Base-by-base conservation (phyloP, 2,888 invertebrate species). In the Phyto melanocephala region DNA sequence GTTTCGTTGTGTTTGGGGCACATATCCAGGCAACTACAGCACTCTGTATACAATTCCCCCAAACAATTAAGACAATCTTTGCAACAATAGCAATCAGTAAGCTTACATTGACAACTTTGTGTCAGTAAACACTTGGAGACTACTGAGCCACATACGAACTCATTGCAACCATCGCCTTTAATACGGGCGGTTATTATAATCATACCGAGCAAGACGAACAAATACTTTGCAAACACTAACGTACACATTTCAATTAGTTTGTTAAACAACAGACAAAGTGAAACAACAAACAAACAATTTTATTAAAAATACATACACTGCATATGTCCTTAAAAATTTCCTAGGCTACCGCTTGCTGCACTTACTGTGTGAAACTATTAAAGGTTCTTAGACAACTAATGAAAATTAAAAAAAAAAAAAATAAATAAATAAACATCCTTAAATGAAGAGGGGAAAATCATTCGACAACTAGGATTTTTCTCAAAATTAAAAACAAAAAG, bases 41-140 rank as follows among this genome's bases (percentile, higher is more conserved):
- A 99, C 90, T 98, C 98, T 71, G 94, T 95, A 90, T 96, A 98
- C 42, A 98, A 92, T 87, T 95, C 95, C 84, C 95, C 95, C 81
- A 99, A 93, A 89, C 98, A 99, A 87, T 94, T 95, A 87, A 95
- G 95, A 88, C 98, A 99, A 88, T 98, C 97, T 88, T 95, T 95
- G 92, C 97, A 98, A 90, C 98, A 98, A 4, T 95, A 95, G 88
- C 97, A 97, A 89, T 96, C 96, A 87, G 94, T 95, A 87, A 97
- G 92, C 89, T 98, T 97, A 92, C 98, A 98, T 91, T 97, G 97
- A 92, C 98, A 99, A 56, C 97, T 96, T 90, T 97, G 96, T 4
- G 97, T 97, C 82, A 98, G 92, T 93, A 98, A 95, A 90, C 98
- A 99, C 92, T 98, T 98, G 90, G 97, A 98, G 71, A 98, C 98